phyloP scores from a whole-genome alignment of 2,888 invertebrate genomes.

The Diarsia mendica region DNA sequence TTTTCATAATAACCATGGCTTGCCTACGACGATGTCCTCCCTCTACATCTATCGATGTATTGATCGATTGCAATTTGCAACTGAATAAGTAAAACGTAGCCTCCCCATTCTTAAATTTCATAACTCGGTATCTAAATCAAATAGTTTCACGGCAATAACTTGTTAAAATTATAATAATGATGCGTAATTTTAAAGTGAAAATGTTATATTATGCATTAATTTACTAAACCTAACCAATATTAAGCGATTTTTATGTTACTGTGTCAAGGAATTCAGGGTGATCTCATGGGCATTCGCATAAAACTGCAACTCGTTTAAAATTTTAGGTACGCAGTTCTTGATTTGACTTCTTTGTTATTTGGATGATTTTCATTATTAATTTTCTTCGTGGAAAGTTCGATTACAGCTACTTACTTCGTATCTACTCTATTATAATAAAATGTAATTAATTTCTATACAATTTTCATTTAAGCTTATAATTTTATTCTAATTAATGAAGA shows the following conservation, averaged over 20 bases:
- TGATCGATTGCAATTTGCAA: conserved; percentile 14
- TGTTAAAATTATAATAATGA: background rate
- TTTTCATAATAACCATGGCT: conserved; percentile 38
- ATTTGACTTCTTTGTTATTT: background rate
- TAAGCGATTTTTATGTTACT: conserved; percentile 33
- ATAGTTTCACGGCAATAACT: background rate
- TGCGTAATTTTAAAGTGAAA: conserved; percentile 9
- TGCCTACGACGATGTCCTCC: background rate
- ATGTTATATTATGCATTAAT: conserved; percentile 14
- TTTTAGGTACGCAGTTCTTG: background rate
- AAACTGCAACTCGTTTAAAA: background rate
- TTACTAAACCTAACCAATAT: conserved; percentile 9
- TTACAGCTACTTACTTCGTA: too few relatives aligned
- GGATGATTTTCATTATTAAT: background rate
- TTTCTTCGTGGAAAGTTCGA: too few relatives aligned
- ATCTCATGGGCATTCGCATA: conserved; percentile 25
- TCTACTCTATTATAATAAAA: background rate
- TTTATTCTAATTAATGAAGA: background rate
- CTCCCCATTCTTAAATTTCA: conserved; percentile 11
- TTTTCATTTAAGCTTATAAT: background rate
- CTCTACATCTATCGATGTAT: conserved; percentile 23
- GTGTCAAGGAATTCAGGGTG: conserved; percentile 42
- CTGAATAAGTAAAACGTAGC: conserved; percentile 9
- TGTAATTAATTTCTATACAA: background rate
- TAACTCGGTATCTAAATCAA: background rate